These are phyloP conservation scores for Clinocottus analis DNA, from an alignment of 2,113 vertebrate genomes.

Conservation along the genomic window DNA sequence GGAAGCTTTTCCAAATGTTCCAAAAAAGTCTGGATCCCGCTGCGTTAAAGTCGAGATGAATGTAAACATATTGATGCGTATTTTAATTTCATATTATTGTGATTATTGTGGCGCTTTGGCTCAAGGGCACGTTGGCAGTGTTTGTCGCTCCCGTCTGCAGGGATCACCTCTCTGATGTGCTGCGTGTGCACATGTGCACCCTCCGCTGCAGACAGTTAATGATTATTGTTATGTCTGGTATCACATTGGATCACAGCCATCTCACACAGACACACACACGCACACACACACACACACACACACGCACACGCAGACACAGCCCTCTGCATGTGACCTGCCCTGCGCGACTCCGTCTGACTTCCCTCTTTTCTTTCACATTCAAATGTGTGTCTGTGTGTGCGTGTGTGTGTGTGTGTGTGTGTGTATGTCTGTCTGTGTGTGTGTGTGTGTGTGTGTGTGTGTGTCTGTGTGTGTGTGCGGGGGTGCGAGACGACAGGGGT, in stretches of 20 bases:
- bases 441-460: conserved; percentile 37
- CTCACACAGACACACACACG: conserved; percentile 22
- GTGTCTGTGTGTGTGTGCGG: conserved; percentile 45
- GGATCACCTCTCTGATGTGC: not conserved
- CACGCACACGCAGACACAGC: conserved; percentile 4
- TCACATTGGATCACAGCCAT: conserved; percentile 54
- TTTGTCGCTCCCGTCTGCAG: not conserved
- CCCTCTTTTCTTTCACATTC: conserved; percentile 69
- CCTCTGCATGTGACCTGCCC: conserved; percentile 50
- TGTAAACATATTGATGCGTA: not conserved
- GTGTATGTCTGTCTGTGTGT: conserved; percentile 42
- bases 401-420: conserved; percentile 32
- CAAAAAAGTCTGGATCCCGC: too few relatives aligned
- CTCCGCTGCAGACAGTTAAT: conserved; percentile 43
- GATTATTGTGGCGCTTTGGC: not conserved
- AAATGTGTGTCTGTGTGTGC: conserved; percentile 61
- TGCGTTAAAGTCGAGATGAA: too few relatives aligned
- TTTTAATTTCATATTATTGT: not conserved
- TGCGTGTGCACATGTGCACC: conserved; percentile 5
- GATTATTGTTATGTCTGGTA: conserved; percentile 61
- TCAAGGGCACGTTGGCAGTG: not conserved
- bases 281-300: conserved; percentile 17
- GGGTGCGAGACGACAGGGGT: conserved; percentile 66
- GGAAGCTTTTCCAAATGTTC: too few relatives aligned
- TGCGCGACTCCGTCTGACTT: conserved; percentile 56